Base-by-base conservation (phyloP, 2,113 vertebrate genomes). In the Rafetus swinhoei region DNA sequence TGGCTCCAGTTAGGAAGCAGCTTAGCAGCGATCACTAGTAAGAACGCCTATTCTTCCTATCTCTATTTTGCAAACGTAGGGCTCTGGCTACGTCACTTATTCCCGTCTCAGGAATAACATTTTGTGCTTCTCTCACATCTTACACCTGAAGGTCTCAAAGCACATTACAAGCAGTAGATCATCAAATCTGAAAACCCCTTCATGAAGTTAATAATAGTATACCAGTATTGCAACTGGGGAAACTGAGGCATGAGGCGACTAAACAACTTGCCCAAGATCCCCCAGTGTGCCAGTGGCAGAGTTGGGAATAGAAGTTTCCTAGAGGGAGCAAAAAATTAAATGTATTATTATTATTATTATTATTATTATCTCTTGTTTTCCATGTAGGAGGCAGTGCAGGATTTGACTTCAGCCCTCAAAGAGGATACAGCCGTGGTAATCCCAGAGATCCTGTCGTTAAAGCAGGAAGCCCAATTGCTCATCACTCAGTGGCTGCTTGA, bases 401-500 rank as follows among this genome's bases (percentile, higher is more conserved):
- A 99, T 89, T 92, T 99, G 62, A 19, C 97, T 88, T 97, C 96
- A 0, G 99, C 99, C 0, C 97, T 99, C 95, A 97, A 97, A 94
- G 96, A 98, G 45, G 97, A 98, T 92, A 84, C 98, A 3, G 96
- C 93, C 45, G 88, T 93, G 1, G 98, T 98, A 54, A 97, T 98
- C 92, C 96, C 97, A 79, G 98, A 99, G 96, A 98, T 99, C 87
- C 80, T 98, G 76, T 98, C 98, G 3, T 97, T 99, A 92, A 99
- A 98, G 97, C 98, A 94, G 3, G 98, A 98, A 88, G 97, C 98
- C 56, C 98, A 88, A 82, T 90, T 85, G 3, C 88, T 99, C 82
- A 90, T 99, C 82, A 97, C 98, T 22, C 98, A 97, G 56, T 99
- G 99, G 98, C 98, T 99, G 93, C 97, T 98, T 54, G 97, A 98